phyloP scores from a whole-genome alignment of 2,888 invertebrate species.

The Ommatoiulus sabulosus region DNA sequence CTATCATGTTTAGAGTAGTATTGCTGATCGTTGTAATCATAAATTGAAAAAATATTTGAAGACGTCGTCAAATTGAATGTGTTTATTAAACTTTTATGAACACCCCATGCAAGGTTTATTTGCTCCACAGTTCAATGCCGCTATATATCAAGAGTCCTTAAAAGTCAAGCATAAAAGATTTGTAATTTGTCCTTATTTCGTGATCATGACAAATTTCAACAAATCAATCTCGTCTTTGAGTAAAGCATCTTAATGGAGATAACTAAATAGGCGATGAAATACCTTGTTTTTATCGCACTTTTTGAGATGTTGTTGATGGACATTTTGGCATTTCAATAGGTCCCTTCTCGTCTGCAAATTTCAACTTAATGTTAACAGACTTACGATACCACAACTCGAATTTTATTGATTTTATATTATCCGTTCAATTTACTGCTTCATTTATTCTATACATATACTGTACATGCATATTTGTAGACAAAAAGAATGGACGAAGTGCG shows the following conservation, averaged over 20 bases:
- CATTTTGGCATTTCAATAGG: no score
- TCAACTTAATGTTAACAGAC: no score
- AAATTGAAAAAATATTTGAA: neutral
- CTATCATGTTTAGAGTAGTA: neutral
- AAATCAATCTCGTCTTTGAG: neutral
- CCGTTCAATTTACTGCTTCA: neutral
- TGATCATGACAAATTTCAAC: neutral
- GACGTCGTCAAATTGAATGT: neutral
- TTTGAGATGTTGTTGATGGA: neutral
- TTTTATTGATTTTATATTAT: neutral
- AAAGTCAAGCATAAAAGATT: neutral
- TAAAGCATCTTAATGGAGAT: neutral
- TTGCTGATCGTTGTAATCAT: neutral
- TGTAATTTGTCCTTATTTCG: neutral
- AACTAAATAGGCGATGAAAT: neutral
- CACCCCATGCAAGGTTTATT: neutral
- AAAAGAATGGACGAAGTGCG: neutral
- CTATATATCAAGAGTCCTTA: constrained; percentile 14
- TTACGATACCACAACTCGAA: neutral
- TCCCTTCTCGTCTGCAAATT: no score
- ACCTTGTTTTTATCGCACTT: neutral
- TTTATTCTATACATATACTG: neutral
- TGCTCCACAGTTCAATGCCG: constrained; percentile 1
- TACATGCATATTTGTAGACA: neutral
- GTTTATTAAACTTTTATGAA: neutral